Evolutionary conservation across 2,888 invertebrate genomes (phyloP).

Genomic region (Eupithecia subumbrata): DNA sequence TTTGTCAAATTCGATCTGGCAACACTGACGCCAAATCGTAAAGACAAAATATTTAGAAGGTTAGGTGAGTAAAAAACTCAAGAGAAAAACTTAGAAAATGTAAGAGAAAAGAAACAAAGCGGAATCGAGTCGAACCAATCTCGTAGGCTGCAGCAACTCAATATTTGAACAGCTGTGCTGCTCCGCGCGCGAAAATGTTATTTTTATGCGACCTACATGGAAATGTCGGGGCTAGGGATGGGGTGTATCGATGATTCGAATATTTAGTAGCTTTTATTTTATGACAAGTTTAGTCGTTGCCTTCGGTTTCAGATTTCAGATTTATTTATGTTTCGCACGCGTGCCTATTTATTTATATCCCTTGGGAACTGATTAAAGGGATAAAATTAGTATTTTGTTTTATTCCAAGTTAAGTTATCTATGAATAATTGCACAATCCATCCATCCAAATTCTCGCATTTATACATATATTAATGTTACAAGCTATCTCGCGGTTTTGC

Average conservation of each 20-base stretch:
- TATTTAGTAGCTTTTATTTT: background rate
- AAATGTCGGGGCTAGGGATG: constrained; percentile 69
- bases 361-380: too few species aligned
- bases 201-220: constrained; percentile 80
- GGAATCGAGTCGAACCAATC: constrained; percentile 27
- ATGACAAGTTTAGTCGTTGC: too few species aligned
- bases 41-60: background rate
- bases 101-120: constrained; percentile 28
- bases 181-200: constrained; percentile 74
- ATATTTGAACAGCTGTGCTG: constrained; percentile 80
- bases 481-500: too few species aligned
- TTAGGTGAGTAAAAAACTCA: constrained; percentile 11
- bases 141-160: constrained; percentile 60
- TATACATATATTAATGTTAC: too few species aligned
- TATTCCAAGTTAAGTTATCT: too few species aligned
- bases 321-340: too few species aligned
- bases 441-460: too few species aligned
- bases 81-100: constrained; percentile 25
- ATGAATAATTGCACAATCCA: too few species aligned
- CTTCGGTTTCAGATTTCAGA: too few species aligned
- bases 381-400: too few species aligned
- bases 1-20: background rate
- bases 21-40: background rate
- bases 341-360: too few species aligned
- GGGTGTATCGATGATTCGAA: constrained; percentile 41